Evolutionary conservation across 2,113 vertebrate genomes (phyloP), one percentile per base, ranked within the genome.

Genomic region (Penelope pileata): DNA sequence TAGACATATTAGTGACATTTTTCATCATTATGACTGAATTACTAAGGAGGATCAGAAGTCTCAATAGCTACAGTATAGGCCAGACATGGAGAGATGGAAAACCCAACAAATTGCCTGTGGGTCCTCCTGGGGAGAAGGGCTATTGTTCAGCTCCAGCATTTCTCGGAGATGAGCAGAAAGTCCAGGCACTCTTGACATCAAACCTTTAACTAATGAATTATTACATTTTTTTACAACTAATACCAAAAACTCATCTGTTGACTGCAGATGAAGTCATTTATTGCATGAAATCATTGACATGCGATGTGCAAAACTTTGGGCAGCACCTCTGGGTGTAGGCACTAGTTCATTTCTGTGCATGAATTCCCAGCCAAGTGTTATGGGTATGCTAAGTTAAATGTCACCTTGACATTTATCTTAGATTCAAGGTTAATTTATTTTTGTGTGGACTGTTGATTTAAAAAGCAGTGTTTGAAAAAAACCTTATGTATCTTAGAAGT

Each of bases 311-410:
- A 27, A 75, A 45, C 21, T 10, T 5, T 48, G 86, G 83, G 88
- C 74, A 90, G 88, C 54, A 78, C 36, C 64, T 32, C 30, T 66
- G 86, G 60, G 74, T 90, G 60, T 29, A 56, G 74, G 32, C 64
- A 47, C 24, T n/a, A 6, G 19, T 53, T 87, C n/a, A 10, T 27
- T 21, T 47, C 50, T n/a, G 66, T 78, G 79, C 26, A 27, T 56
- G 45, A 84, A 56, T 47, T 74, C 86, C 74, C 82, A 74, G 78
- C 8, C 26, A 15, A 56, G 24, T 23, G 59, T 40, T 45, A 6
- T 2, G 29, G 68, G 19, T 23, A 22, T 12, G 7, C 8, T 10
- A n/a, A 62, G 13, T 50, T 78, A 63, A 53, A 22, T 34, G 58
- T 29, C 53, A 79, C 67, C 59, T 51, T 53, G 36, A 74, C 29